These are phyloP conservation scores for Vireo griseus DNA, from an alignment of 2,797 vertebrate genomes.

Conservation along the genomic window DNA sequence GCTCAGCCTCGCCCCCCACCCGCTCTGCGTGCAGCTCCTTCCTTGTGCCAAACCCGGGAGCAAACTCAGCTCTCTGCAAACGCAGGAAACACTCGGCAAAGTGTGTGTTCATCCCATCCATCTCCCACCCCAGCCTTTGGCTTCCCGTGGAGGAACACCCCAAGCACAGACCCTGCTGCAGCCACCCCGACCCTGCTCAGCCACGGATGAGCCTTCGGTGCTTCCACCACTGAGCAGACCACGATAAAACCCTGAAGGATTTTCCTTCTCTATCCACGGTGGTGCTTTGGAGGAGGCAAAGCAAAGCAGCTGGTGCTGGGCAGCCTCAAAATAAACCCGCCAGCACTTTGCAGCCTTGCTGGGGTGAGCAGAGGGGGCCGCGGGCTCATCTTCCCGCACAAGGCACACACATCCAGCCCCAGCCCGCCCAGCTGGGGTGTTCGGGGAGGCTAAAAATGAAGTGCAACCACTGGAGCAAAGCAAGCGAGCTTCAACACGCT, in stretches of 20 bases:
- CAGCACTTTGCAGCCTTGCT: background rate
- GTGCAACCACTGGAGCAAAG: background rate
- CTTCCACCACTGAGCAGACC: accelerated
- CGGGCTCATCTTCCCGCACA: accelerated
- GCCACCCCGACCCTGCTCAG: accelerated
- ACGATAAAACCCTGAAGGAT: background rate
- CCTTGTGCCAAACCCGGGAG: accelerated
- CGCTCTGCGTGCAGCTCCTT: accelerated
- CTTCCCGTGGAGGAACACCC: background rate
- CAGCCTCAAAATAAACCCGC: background rate
- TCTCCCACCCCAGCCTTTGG: accelerated
- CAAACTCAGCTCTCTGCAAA: background rate
- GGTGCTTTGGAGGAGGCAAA: background rate
- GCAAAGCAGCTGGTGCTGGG: background rate
- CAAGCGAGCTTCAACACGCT: background rate
- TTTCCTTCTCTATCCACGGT: background rate
- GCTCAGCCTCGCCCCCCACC: background rate
- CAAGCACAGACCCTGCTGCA: background rate
- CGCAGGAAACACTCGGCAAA: accelerated
- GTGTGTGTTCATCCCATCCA: accelerated
- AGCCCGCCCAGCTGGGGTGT: background rate
- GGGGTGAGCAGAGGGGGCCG: background rate
- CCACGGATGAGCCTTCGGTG: background rate
- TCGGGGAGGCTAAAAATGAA: background rate
- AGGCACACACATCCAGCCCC: background rate